Evolutionary conservation across 2,113 vertebrate genomes (phyloP).

Genomic region (Cygnus buccinator): DNA sequence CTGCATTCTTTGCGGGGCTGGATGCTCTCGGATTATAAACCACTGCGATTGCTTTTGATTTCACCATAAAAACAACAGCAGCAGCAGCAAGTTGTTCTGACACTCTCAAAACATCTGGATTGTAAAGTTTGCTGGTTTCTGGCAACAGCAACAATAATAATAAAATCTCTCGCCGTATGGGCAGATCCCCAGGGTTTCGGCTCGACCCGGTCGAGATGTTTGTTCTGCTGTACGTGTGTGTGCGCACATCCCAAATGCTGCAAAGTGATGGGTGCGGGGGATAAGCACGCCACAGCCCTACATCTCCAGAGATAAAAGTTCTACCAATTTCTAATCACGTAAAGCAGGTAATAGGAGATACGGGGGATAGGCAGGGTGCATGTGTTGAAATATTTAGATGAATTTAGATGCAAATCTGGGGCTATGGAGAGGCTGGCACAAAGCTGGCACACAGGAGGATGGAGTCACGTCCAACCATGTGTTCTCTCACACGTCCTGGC

Average conservation of each 20-base stretch:
- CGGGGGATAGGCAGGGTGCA: rapidly evolving
- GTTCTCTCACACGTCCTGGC: background rate
- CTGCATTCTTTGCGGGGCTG: background rate
- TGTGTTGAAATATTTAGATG: background rate
- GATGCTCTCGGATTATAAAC: background rate
- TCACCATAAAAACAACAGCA: background rate
- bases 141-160: background rate
- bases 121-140: conserved; percentile 22
- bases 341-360: rapidly evolving
- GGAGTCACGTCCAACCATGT: rapidly evolving
- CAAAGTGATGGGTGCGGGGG: background rate
- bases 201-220: background rate
- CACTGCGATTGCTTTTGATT: background rate
- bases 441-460: rapidly evolving
- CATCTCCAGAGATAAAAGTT: background rate
- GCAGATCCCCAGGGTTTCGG: background rate
- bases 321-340: rapidly evolving
- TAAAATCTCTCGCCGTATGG: background rate
- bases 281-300: background rate
- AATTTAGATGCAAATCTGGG: background rate
- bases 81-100: background rate
- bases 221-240: rapidly evolving
- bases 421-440: rapidly evolving
- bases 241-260: background rate
- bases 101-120: conserved; percentile 22